phyloP scores from a whole-genome alignment of 2,797 vertebrate species.

The Hypotaenidia okinawae region DNA sequence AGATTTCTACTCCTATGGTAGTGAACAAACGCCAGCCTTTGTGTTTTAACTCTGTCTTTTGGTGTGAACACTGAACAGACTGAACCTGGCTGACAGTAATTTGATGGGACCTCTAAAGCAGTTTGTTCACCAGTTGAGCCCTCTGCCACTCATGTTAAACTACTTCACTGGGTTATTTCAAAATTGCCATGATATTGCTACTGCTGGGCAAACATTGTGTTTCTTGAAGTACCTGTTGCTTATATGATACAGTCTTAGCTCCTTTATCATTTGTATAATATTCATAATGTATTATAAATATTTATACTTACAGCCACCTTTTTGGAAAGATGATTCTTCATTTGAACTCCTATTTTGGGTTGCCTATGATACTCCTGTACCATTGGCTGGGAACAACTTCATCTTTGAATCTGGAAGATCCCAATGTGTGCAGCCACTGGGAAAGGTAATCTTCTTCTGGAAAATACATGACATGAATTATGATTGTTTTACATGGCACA shows the following conservation, averaged over 20 bases:
- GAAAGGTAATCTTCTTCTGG: constrained; percentile 87
- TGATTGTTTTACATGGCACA: background rate
- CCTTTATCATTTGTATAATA: background rate
- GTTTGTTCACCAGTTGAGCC: background rate
- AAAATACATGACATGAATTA: background rate
- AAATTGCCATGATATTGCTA: background rate
- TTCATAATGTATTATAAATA: background rate
- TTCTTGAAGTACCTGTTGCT: background rate
- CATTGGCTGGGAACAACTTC: constrained; percentile 78
- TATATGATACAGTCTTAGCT: background rate
- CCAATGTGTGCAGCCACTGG: constrained; percentile 99
- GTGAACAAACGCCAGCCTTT: background rate
- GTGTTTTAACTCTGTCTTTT: background rate
- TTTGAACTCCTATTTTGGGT: constrained; percentile 58
- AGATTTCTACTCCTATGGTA: background rate
- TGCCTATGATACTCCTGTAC: constrained; percentile 78
- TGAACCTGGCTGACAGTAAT: background rate
- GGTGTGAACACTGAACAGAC: background rate
- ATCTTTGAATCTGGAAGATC: constrained; percentile 92
- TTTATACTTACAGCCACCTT: constrained; percentile 70
- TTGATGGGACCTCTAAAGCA: background rate
- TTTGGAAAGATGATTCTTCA: constrained; percentile 80
- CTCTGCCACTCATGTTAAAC: background rate
- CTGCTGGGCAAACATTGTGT: background rate
- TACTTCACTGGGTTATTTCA: background rate